These are phyloP conservation scores for Axis porcinus DNA, from an alignment of 2,113 vertebrate genomes.

Conservation along the genomic window DNA sequence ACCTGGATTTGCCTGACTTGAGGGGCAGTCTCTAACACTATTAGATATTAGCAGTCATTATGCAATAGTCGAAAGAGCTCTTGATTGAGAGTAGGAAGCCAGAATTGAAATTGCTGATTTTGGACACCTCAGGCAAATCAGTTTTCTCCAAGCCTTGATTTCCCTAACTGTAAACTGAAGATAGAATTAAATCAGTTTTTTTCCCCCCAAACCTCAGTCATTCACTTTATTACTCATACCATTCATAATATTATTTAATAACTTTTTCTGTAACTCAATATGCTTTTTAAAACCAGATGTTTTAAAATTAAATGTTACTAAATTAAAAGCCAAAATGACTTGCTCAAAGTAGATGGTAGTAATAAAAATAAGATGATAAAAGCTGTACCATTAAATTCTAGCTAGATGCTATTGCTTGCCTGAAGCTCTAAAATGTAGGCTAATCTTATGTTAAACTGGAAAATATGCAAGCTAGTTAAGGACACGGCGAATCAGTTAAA, in stretches of 20 bases:
- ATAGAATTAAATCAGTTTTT: not conserved
- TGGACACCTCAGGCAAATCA: not conserved
- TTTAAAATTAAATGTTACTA: conserved; percentile 8
- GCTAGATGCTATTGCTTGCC: not conserved
- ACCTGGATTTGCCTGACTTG: not conserved
- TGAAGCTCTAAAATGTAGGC: not conserved
- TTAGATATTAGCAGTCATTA: not conserved
- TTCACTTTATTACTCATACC: not conserved
- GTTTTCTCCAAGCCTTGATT: not conserved
- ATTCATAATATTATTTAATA: not conserved
- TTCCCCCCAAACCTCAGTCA: not conserved
- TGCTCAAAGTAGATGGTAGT: not conserved
- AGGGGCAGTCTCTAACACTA: not conserved
- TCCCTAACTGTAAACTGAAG: not conserved
- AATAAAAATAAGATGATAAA: not conserved
- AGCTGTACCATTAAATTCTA: not conserved
- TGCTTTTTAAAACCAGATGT: not conserved
- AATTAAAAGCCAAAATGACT: not conserved
- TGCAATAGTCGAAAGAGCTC: not conserved
- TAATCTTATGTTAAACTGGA: not conserved
- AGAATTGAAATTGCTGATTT: not conserved
- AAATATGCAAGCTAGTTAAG: not conserved
- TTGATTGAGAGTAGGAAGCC: not conserved
- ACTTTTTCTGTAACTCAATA: not conserved
- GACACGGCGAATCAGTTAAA: not conserved